A percentile compares a stretch with the other conserved stretches of the same genome.
Evolutionary conservation across 2,888 invertebrate species (phyloP).

Genomic region (Agrotis clavis): DNA sequence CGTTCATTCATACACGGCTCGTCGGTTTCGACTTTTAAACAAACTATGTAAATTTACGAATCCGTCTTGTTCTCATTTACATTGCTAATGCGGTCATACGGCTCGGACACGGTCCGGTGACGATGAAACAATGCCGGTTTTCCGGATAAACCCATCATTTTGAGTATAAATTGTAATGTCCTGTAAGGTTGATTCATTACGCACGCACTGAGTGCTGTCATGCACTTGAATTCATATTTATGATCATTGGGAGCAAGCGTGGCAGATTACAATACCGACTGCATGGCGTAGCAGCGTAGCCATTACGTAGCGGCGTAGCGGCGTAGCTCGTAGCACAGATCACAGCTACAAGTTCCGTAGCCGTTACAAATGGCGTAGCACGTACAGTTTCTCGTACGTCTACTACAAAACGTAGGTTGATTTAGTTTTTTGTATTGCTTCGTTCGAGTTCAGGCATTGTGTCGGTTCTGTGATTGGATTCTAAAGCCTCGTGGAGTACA

Average conservation of each 20-base stretch:
- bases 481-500: conserved; percentile 40
- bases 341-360: conserved; percentile 56
- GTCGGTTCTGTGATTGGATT: conserved; percentile 55
- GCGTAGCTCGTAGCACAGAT: conserved; percentile 53
- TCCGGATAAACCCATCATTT: conserved; percentile 62
- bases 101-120: conserved; percentile 43
- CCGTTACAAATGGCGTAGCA: conserved; percentile 55
- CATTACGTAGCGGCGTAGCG: conserved; percentile 53
- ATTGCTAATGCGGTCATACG: conserved; percentile 64
- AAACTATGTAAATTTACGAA: conserved; percentile 66
- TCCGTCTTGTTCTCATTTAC: conserved; percentile 65
- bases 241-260: conserved; percentile 31
- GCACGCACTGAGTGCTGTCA: conserved; percentile 37
- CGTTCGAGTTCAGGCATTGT: conserved; percentile 52
- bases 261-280: conserved; percentile 27
- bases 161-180: conserved; percentile 52
- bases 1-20: conserved; percentile 31
- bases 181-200: conserved; percentile 52
- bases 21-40: conserved; percentile 53
- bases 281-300: conserved; percentile 37
- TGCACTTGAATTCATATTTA: conserved; percentile 42
- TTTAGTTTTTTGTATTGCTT: conserved; percentile 50
- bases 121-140: conserved; percentile 56
- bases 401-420: conserved; percentile 31
- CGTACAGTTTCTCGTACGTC: conserved; percentile 38